These are phyloP conservation scores for Papilio elwesi DNA, from an alignment of 2,888 invertebrate genomes.

Conservation along the genomic window DNA sequence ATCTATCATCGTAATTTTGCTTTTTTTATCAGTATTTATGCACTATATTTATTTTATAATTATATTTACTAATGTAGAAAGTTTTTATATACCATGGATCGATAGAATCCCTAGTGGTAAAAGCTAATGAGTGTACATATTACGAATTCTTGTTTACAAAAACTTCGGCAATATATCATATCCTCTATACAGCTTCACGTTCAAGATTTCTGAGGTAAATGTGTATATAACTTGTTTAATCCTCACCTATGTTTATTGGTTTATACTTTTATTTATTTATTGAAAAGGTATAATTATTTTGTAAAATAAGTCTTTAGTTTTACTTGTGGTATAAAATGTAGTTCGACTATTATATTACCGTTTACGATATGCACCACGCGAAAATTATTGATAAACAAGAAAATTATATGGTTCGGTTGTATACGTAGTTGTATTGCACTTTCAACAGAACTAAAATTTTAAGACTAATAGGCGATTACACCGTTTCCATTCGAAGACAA, in stretches of 20 bases:
- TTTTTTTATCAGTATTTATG: too few relatives aligned
- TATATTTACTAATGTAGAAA: too few relatives aligned
- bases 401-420: not conserved
- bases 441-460: too few relatives aligned
- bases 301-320: not conserved
- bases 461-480: too few relatives aligned
- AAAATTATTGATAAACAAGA: too few relatives aligned
- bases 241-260: not conserved
- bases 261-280: not conserved
- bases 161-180: slow-evolving; percentile 8
- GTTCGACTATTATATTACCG: not conserved
- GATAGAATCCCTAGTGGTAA: not conserved
- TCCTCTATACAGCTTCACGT: not conserved
- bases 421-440: too few relatives aligned
- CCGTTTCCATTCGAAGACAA: too few relatives aligned
- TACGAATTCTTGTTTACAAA: not conserved
- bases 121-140: not conserved
- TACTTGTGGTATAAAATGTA: not conserved
- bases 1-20: too few relatives aligned
- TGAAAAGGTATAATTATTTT: not conserved
- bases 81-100: too few relatives aligned
- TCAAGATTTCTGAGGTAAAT: not conserved
- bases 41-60: too few relatives aligned
- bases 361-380: too few relatives aligned
- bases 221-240: not conserved